These are phyloP conservation scores for Exocentrus adspersus DNA, from an alignment of 2,888 invertebrate genomes.

Conservation along the genomic window DNA sequence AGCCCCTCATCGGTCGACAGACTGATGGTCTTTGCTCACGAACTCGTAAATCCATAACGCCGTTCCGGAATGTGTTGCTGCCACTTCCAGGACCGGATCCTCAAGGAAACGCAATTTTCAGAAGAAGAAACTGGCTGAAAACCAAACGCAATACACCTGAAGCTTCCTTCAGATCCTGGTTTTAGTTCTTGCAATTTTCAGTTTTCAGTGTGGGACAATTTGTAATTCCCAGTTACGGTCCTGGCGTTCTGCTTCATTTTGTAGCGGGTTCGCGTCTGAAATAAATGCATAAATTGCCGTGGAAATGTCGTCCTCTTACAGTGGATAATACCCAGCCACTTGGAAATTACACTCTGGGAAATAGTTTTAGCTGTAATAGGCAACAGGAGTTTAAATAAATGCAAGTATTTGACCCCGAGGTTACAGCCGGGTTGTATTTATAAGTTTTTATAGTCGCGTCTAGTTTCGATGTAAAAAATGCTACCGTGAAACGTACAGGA, in stretches of 20 bases:
- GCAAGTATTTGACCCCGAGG: neutral
- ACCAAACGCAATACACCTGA: too few species aligned
- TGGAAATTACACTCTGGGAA: neutral
- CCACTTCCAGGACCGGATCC: neutral
- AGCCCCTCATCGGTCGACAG: conserved; percentile 12
- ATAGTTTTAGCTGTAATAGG: neutral
- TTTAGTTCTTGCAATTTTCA: too few species aligned
- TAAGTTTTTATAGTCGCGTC: neutral
- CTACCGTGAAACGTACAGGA: neutral
- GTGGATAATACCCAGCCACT: neutral
- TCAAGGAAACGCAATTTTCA: too few species aligned
- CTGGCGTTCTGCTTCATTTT: conserved; percentile 32
- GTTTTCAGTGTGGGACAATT: too few species aligned
- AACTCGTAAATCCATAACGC: conserved; percentile 28
- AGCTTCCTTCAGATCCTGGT: too few species aligned
- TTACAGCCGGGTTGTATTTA: neutral
- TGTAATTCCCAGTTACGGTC: too few species aligned
- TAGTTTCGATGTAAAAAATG: neutral
- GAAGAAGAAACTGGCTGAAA: too few species aligned
- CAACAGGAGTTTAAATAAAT: neutral
- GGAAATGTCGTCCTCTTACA: conserved; percentile 3
- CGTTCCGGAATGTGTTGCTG: conserved; percentile 29
- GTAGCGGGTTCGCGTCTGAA: conserved; percentile 29
- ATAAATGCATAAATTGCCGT: conserved; percentile 30
- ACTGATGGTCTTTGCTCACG: conserved; percentile 27